Conservation (phyloP, 2,113 vertebrate species). For the Phoxinus phoxinus region DNA sequence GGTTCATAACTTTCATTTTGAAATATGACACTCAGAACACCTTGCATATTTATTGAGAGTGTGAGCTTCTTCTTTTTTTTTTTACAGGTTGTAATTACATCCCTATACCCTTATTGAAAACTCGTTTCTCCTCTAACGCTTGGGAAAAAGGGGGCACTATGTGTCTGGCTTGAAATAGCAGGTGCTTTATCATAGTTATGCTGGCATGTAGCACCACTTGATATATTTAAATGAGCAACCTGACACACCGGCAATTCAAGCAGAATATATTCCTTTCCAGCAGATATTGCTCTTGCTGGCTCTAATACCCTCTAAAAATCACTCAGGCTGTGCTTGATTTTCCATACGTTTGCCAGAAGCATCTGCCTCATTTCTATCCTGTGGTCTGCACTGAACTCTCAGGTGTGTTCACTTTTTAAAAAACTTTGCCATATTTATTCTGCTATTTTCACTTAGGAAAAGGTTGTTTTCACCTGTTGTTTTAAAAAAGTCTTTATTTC, state of each 20-base stretch:
- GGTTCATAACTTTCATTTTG: constrained; percentile 25
- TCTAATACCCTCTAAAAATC: constrained; percentile 34
- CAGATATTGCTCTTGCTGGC: constrained; percentile 41
- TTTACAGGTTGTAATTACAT: constrained; percentile 37
- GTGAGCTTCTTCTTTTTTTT: constrained; percentile 17
- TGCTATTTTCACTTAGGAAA: background rate
- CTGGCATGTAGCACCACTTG: constrained; percentile 28
- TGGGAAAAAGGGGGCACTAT: background rate
- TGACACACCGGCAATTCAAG: constrained; percentile 44
- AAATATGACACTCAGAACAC: constrained; percentile 43
- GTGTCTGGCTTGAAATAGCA: constrained; percentile 29
- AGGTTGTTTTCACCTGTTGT: background rate
- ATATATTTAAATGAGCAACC: constrained; percentile 56
- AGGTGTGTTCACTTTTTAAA: constrained; percentile 20
- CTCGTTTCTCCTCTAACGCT: constrained; percentile 36
- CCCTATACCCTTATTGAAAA: constrained; percentile 45
- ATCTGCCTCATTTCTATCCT: constrained; percentile 44
- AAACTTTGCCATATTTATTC: background rate
- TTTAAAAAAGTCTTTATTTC: background rate
- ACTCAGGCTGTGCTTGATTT: constrained; percentile 1
- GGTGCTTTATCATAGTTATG: constrained; percentile 46
- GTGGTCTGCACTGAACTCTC: constrained; percentile 45
- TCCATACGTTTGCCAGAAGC: constrained; percentile 31
- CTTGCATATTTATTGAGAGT: constrained; percentile 41
- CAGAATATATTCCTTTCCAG: constrained; percentile 47